Evolutionary conservation across 1,140 invertebrate species (phyloP).

Genomic region (Anagrus nilaparvatae): DNA sequence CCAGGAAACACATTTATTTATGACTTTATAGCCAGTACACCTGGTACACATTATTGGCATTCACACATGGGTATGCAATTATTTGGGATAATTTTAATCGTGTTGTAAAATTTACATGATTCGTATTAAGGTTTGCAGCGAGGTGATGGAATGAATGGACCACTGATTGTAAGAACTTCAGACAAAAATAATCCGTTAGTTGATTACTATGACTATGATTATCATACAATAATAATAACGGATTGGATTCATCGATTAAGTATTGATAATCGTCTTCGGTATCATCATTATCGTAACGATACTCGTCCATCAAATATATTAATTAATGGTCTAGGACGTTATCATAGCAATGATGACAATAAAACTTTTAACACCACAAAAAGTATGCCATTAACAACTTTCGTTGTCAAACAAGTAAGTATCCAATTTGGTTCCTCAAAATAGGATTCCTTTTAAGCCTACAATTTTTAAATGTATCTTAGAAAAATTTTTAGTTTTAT

Average conservation of each 20-base stretch:
- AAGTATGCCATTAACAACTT: slow-evolving; percentile 46
- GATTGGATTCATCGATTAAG: slow-evolving; percentile 71
- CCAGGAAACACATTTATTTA: slow-evolving; percentile 47
- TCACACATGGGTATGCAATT: slow-evolving; percentile 46
- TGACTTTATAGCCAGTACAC: slow-evolving; percentile 35
- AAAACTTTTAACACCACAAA: slow-evolving; percentile 25
- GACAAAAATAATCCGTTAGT: slow-evolving; percentile 47
- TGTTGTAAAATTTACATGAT: background rate
- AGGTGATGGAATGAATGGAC: slow-evolving; percentile 69
- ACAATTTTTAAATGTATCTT: too few relatives aligned
- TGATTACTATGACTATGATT: slow-evolving; percentile 54
- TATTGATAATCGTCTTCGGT: slow-evolving; percentile 58
- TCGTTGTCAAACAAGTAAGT: slow-evolving; percentile 48
- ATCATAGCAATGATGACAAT: slow-evolving; percentile 40
- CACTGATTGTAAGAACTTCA: slow-evolving; percentile 57
- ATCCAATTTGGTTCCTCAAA: too few relatives aligned
- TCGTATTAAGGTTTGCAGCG: slow-evolving; percentile 57
- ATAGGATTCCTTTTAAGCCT: too few relatives aligned
- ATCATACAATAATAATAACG: slow-evolving; percentile 61
- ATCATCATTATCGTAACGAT: slow-evolving; percentile 65
- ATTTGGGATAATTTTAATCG: too few relatives aligned
- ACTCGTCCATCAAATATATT: slow-evolving; percentile 70
- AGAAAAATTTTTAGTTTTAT: too few relatives aligned
- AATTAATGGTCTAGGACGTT: slow-evolving; percentile 67
- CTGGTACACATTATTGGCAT: slow-evolving; percentile 59